A percentile compares a stretch with the other conserved stretches of the same genome.
Evolutionary conservation across 2,113 vertebrate genomes (phyloP).

Genomic region (Spilogale gracilis): DNA sequence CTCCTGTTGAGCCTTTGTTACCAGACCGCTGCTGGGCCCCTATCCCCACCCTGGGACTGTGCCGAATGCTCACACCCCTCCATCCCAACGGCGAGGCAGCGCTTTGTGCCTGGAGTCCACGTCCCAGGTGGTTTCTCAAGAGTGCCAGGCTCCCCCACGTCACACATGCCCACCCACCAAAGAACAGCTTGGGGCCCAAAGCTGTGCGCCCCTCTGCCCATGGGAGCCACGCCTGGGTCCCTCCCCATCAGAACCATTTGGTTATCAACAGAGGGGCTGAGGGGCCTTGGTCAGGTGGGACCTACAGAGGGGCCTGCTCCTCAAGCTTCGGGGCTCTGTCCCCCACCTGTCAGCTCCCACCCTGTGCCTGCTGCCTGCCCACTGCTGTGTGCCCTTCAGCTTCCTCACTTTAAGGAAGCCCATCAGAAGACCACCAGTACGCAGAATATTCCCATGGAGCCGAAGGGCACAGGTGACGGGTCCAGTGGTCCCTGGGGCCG

Average conservation of each 20-base stretch:
- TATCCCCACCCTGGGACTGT: no score
- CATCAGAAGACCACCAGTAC: constrained; percentile 89
- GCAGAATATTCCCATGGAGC: constrained; percentile 80
- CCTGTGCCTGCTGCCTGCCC: constrained; percentile 85
- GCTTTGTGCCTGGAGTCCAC: rapidly evolving
- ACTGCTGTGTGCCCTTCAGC: constrained; percentile 88
- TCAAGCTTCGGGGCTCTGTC: rapidly evolving
- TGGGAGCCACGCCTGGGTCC: not conserved
- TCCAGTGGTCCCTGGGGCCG: not conserved
- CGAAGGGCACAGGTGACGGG: constrained; percentile 58
- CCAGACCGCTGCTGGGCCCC: no score
- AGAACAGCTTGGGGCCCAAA: not conserved
- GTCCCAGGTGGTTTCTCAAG: not conserved
- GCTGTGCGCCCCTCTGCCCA: not conserved
- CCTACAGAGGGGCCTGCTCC: no score
- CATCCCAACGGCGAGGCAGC: not conserved
- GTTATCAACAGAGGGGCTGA: not conserved
- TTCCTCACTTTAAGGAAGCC: constrained; percentile 89
- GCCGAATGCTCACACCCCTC: rapidly evolving
- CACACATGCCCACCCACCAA: not conserved
- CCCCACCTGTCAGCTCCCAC: constrained; percentile 85
- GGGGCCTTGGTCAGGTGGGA: not conserved
- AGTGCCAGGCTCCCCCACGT: not conserved
- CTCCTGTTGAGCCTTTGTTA: not conserved
- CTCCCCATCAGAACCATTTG: not conserved